Evolutionary conservation across 2,888 invertebrate genomes (phyloP), one percentile per base, ranked within the genome.

Genomic region (Ypsolopha sequella): DNA sequence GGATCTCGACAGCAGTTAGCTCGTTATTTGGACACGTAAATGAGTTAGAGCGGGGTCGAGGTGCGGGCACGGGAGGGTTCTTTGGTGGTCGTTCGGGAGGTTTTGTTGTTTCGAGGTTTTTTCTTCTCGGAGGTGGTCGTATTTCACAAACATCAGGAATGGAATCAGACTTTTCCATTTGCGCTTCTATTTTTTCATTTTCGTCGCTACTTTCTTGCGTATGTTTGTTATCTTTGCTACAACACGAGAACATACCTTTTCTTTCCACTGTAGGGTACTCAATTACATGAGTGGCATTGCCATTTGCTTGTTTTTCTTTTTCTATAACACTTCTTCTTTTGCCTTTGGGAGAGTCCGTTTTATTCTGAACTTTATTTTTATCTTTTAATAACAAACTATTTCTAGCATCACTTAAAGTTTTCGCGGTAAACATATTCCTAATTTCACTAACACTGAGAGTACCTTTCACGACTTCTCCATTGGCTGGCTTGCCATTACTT

Each of bases 261-360:
- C 92, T 85, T 68, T 92, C 92, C 6, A 92, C 90, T 1, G 92
- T 92, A 0, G 92, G 89, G 63, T 92, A 92, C 64, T 92, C 92
- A 64, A 92, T 92, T 41, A 92, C 85, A 60, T 90, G 90, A 11
- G 56, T 53, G 1, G 80, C 76, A 48, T 61, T 80, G 9, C 85
- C 82, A 55, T 86, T 87, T 0, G 78, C 60, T 44, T 81, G 81
- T 56, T 81, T 86, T 3, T 86, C 86, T 56, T 81, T 86, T 38
- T 63, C 63, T 7, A 71, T 55, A 6, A 76, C 55, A 59, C 84
- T 85, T 71, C 80, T 85, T 59, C 86, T 71, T 65, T 84, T 88
- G 14, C 76, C 68, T 64, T 80, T 86, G 0, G 82, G 85, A 0
- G 87, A 85, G 55, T 86, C 86, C 0, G 77, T 73, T 64, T 86